Conservation (phyloP, 2,113 vertebrate genomes). For the Lasiurus borealis region DNA sequence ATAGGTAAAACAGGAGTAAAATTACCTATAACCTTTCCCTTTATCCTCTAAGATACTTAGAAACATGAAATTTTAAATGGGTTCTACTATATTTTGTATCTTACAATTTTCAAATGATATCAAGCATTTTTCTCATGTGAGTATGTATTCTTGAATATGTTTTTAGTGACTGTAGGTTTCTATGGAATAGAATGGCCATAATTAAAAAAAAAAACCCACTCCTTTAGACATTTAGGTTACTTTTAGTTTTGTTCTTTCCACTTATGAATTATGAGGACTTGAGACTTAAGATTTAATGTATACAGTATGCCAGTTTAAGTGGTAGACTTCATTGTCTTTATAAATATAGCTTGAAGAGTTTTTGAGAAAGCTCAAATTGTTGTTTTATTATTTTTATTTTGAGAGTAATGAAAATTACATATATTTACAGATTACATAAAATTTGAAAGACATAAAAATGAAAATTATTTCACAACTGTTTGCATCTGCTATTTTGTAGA, state of each 20-base stretch:
- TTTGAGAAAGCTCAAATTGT: slow-evolving; percentile 53
- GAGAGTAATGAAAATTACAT: slow-evolving; percentile 48
- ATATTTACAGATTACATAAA: slow-evolving; percentile 31
- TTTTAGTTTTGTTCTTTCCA: not conserved
- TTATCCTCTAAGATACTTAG: not conserved
- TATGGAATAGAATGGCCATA: not conserved
- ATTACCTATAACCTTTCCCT: not conserved
- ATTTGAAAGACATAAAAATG: not conserved
- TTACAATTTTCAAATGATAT: slow-evolving; percentile 17
- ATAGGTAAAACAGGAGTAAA: slow-evolving; percentile 30
- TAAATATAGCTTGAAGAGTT: slow-evolving; percentile 10
- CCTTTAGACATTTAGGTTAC: slow-evolving; percentile 22
- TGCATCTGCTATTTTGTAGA: slow-evolving; percentile 22
- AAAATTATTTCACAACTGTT: slow-evolving; percentile 6
- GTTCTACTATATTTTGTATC: not conserved
- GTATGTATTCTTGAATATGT: slow-evolving; percentile 37
- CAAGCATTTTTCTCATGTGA: not conserved
- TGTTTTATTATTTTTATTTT: slow-evolving; percentile 50
- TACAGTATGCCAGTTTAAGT: slow-evolving; percentile 15
- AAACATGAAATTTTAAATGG: not conserved
- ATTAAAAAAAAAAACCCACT: not conserved
- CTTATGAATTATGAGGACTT: not conserved
- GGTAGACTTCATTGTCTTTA: not conserved
- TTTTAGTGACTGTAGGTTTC: slow-evolving; percentile 43
- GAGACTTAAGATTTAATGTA: slow-evolving; percentile 12